These are phyloP conservation scores for Drosophila nigricruria DNA, from an alignment of 2,888 invertebrate species.

Conservation along the genomic window DNA sequence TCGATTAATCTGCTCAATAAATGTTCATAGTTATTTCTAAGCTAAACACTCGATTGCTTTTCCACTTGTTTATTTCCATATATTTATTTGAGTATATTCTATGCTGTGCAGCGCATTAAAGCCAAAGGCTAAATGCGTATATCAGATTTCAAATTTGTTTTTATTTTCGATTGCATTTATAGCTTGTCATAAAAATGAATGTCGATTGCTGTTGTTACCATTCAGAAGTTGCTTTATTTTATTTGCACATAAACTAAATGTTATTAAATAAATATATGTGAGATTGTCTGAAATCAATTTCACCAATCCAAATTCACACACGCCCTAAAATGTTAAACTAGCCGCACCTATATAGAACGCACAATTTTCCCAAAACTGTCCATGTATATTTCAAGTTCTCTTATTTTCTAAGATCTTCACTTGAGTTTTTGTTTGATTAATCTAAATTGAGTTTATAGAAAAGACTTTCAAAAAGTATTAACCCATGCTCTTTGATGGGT, in stretches of 20 bases:
- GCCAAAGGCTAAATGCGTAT: neutral
- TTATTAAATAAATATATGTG: neutral
- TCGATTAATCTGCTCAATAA: neutral
- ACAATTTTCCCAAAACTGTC: conserved; percentile 27
- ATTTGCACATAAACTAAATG: neutral
- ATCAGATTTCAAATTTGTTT: neutral
- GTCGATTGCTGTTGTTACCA: neutral
- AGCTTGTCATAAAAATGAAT: neutral
- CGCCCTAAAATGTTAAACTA: conserved; percentile 12
- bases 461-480: conserved; percentile 20
- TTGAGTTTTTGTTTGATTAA: conserved; percentile 21
- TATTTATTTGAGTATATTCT: neutral
- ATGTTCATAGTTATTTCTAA: neutral
- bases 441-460: conserved; percentile 33
- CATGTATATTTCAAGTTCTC: conserved; percentile 25
- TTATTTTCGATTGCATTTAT: neutral
- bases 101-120: neutral
- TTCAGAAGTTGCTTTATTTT: neutral
- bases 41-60: neutral
- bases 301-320: conserved; percentile 8
- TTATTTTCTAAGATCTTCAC: conserved; percentile 30
- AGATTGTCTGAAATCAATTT: neutral
- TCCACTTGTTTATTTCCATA: neutral
- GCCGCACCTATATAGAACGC: conserved; percentile 30
- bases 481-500: conserved; percentile 34